Evolutionary conservation across 2,888 invertebrate species (phyloP), one percentile per base, ranked within the genome.

Genomic region (Myopa testacea): DNA sequence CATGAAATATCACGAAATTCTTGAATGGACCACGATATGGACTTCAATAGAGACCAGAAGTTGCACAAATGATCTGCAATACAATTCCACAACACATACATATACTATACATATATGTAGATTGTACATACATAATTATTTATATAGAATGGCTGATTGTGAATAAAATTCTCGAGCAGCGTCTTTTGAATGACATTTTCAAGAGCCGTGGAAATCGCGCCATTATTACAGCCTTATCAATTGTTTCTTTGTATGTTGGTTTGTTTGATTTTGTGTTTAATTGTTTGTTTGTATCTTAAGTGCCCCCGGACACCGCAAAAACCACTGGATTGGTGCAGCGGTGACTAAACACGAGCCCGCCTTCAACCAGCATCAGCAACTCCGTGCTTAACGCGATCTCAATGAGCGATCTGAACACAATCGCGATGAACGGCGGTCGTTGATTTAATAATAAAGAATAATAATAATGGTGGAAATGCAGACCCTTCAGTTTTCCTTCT

Each of bases 391-490:
- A 50, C 52, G 70, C 45, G 73, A 73, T 72, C 62, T 58, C 45
- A 69, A 40, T 19, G 69, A 45, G 50, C 52, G 69, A 69, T 69
- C 26, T 26, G 40, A 55, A 55, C 55, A 40, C 67, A 40, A 67
- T 67, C 38, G 40, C 55, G 70, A 8, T 52, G 45, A 45, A 45
- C 45, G 45, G 1, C 45, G 45, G 55, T 16, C 70, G 70, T 70
- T 70, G 70, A 70, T 70, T 70, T 70, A 70, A 70, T 70, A 55
- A 70, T 70, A 45, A 45, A 6, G 45, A 14, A 63, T 5, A 26
- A 63, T 45, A 45, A 45, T 45, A 45, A 45, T 45, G 45, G 6
- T 45, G 45, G 45, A 45, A 45, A 10, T 45, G 10, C 16, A 40
- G 40, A 40, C 40, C 40, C 40, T 67, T 67, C 67, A 67, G 38